These are phyloP conservation scores for Anomalospiza imberbis DNA, from an alignment of 2,797 vertebrate species.

Conservation along the genomic window DNA sequence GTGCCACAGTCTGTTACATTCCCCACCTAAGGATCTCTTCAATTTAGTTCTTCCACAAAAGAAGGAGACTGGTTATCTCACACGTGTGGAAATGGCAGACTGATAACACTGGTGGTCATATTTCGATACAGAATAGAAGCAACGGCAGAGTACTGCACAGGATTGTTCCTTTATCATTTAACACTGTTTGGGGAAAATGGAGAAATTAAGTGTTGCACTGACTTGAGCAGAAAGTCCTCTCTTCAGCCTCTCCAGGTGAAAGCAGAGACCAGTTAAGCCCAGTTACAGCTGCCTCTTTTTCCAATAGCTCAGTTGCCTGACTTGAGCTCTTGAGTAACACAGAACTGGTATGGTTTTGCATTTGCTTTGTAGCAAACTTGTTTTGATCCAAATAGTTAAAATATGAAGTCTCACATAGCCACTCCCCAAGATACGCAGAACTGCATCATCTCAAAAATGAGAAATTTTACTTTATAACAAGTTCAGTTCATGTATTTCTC, in stretches of 20 bases:
- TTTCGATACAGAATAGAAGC: not conserved
- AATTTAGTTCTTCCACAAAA: not conserved
- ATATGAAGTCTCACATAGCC: rapidly evolving
- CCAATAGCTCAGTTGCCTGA: not conserved
- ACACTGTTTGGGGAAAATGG: not conserved
- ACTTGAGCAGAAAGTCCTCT: not conserved
- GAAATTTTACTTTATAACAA: not conserved
- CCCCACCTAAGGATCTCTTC: not conserved
- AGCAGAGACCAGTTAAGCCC: not conserved
- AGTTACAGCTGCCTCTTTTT: not conserved
- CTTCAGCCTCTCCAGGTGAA: not conserved
- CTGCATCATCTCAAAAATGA: not conserved
- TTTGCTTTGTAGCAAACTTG: not conserved
- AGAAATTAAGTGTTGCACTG: not conserved
- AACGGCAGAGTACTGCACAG: not conserved
- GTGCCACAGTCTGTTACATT: not conserved
- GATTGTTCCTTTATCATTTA: not conserved
- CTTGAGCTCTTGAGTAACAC: not conserved
- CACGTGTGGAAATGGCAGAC: not conserved
- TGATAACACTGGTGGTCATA: not conserved
- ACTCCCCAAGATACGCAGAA: not conserved
- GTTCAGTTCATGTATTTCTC: not conserved
- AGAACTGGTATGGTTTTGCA: not conserved
- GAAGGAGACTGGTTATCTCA: not conserved
- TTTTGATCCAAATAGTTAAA: not conserved